Evolutionary conservation across 2,113 vertebrate species (phyloP), one percentile per base, ranked within the genome.

Genomic region (Paralichthys olivaceus): DNA sequence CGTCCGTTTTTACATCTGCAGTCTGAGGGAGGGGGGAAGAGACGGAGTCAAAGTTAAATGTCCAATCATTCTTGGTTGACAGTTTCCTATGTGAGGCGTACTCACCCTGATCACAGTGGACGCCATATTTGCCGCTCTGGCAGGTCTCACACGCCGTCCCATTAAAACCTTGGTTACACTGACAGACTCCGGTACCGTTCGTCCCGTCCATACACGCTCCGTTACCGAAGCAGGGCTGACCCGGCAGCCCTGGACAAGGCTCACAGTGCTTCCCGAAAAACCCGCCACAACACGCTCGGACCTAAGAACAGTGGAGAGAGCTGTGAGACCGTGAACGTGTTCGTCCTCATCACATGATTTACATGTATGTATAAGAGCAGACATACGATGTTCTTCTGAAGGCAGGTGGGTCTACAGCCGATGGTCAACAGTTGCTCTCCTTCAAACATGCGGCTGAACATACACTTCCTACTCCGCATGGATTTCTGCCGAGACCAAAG

Each of bases 101-200:
- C 29, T 60, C 17, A 92, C 98, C 96, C 96, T 99, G 97, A 61
- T 97, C 96, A 0, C 98, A 99, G 91, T 91, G 93, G 59, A 7
- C 51, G 13, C 97, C 94, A 0, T 96, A 99, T 83, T 84, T 95
- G 63, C 95, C 95, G 1, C 57, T 0, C 0, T 32, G 0, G 66
- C 98, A 99, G 22, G 58, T 93, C 79, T 99, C 96, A 0, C 98
- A 99, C 72, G 96, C 97, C 0, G 96, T 96, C 7, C 98, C 97
- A 0, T 0, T 83, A 53, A 96, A 99, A 0, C 95, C 94, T 5
- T 64, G 43, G 28, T 63, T 77, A 0, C 98, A 99, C 14, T 72
- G 34, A 13, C 97, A 99, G 8, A 3, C 0, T 3, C 97, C 97
- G 0, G 94, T 95, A 58, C 97, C 96, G 0, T 95, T 94, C 9